Conservation (phyloP, 2,888 invertebrate genomes). For the Tenthredo scrophulariae region DNA sequence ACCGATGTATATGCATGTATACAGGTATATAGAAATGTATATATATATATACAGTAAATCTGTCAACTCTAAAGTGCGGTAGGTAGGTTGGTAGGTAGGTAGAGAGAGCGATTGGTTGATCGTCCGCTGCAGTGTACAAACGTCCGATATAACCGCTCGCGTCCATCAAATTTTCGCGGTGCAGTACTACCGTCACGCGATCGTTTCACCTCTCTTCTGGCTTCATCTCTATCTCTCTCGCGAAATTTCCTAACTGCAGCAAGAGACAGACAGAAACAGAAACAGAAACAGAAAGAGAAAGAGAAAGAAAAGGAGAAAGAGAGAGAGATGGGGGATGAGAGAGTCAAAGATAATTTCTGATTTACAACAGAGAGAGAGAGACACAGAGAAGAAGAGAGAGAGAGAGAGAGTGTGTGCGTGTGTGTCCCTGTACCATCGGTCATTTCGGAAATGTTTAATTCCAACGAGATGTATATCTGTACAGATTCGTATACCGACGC, state of each 20-base stretch:
- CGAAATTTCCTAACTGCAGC: background rate
- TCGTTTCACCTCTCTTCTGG: slow-evolving; percentile 35
- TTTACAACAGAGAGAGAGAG: slow-evolving; percentile 67
- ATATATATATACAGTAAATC: background rate
- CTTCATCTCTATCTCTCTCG: slow-evolving; percentile 55
- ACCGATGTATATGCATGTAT: background rate
- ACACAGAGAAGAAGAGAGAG: background rate
- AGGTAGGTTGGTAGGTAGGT: background rate
- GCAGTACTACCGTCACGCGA: slow-evolving; percentile 16
- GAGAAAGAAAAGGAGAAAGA: background rate
- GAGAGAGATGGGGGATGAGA: background rate
- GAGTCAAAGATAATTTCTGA: slow-evolving; percentile 76
- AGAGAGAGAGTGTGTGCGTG: no score
- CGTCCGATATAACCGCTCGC: background rate
- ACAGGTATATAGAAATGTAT: background rate
- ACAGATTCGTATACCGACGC: no score
- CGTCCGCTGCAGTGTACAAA: background rate
- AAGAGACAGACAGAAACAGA: no score
- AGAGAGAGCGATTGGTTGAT: background rate
- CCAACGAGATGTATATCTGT: background rate
- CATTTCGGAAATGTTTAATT: background rate
- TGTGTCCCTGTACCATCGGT: slow-evolving; percentile 16
- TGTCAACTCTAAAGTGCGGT: background rate
- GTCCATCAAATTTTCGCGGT: slow-evolving; percentile 50
- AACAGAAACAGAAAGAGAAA: background rate